phyloP scores from a whole-genome alignment of 2,797 vertebrate genomes.

The Chloroceryle amazona region DNA sequence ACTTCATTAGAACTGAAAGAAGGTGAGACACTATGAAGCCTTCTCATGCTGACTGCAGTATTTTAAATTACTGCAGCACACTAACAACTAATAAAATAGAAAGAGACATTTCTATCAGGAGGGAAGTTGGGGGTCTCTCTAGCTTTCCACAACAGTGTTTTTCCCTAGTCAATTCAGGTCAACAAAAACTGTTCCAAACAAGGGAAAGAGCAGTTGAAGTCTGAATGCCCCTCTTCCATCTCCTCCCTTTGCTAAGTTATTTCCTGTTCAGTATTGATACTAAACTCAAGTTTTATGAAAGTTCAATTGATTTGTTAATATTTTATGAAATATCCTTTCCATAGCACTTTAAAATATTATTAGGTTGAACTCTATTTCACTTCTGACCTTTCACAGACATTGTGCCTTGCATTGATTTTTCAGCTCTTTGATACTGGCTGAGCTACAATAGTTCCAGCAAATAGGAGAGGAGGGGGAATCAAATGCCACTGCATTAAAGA shows the following conservation, averaged over 20 bases:
- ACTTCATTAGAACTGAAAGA: not conserved
- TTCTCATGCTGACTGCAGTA: not conserved
- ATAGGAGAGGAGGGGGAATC: not conserved
- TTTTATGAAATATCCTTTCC: slow-evolving; percentile 39
- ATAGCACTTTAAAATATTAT: slow-evolving; percentile 56
- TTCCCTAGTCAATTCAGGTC: not conserved
- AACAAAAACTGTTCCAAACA: not conserved
- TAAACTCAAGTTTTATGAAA: slow-evolving; percentile 42
- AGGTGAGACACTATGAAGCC: not conserved
- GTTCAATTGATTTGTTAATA: slow-evolving; percentile 59
- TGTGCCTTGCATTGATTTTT: slow-evolving; percentile 62
- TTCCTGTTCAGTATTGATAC: not conserved
- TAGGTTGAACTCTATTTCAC: slow-evolving; percentile 64
- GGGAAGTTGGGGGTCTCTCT: not conserved
- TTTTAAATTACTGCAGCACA: not conserved
- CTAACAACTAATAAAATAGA: not conserved
- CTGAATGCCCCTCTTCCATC: not conserved
- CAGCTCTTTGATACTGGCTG: slow-evolving; percentile 44
- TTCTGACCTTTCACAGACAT: slow-evolving; percentile 63
- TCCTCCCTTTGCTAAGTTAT: not conserved
- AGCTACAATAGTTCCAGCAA: slow-evolving; percentile 28
- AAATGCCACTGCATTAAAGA: slow-evolving; percentile 48
- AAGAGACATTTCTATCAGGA: not conserved
- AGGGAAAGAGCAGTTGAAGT: not conserved
- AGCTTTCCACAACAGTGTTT: not conserved